Base-by-base conservation (phyloP, 2,888 invertebrate genomes). In the Lycophotia porphyrea region DNA sequence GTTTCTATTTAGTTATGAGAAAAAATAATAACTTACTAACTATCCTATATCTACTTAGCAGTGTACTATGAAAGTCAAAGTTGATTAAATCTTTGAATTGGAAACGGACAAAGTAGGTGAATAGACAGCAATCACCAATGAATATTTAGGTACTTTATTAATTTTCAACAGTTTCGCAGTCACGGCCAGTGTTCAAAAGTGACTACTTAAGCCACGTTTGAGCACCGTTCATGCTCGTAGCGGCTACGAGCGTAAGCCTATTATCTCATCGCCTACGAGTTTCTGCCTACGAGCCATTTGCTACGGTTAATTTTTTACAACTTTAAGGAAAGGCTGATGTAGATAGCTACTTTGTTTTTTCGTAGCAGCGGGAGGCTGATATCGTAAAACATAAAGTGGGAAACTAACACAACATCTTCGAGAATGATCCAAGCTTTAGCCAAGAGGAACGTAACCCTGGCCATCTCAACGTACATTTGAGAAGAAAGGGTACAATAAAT, bases 401-500 rank as follows among this genome's bases (percentile, higher is more conserved):
- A 34, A 71, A 78, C 63, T 67, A 63, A 76, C 78, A 77, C 73
- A 63, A 58, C 66, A 36, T 72, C 67, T 70, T 36, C 31, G 27
- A 39, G 76, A 84, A 77, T 77, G 65, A 79, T 79, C 72, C 71
- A 44, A 74, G 73, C 42, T 77, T 75, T 58, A 68, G 58, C 5
- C 58, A 39, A 73, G 65, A 71, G 24, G 55, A 79, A 60, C 71
- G 27, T 64, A 36, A 78, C 76, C 74, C 69, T 68, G 65, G 39
- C 71, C 44, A 63, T 67, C 65, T 52, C 36, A 60, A 55, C 18
- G 64, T 47, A 63, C 67, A 71, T 76, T 83, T 79, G 47, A 60
- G 58, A 63, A 77, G 81, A 81, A 75, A 84, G 71, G 65, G 44
- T 76, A 74, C 78, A 79, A 81, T 78, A 74, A 85, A 85, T 81